phyloP scores from a whole-genome alignment of 1,140 invertebrate genomes.

The Heliothis virescens region DNA sequence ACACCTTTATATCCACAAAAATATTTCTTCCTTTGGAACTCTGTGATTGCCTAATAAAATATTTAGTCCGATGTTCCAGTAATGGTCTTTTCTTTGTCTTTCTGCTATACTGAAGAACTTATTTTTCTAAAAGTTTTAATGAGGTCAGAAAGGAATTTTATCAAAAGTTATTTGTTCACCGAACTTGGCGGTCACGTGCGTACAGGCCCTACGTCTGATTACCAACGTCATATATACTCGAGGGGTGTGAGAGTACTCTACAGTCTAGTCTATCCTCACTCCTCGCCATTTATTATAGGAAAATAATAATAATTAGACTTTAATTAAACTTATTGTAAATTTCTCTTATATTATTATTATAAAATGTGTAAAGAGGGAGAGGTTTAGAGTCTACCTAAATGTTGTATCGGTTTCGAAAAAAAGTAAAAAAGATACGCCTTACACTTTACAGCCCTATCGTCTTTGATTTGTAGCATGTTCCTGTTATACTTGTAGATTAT shows the following conservation, averaged over 20 bases:
- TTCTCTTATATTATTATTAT: conserved; percentile 35
- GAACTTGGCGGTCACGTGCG: not conserved
- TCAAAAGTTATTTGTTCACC: not conserved
- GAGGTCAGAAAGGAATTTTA: conserved; percentile 3
- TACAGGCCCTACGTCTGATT: not conserved
- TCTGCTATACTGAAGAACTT: conserved; percentile 25
- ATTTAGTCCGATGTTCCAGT: conserved; percentile 17
- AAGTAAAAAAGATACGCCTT: no score
- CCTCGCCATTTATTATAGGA: no score
- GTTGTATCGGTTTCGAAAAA: conserved; percentile 20
- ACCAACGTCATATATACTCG: not conserved
- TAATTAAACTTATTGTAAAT: conserved; percentile 39
- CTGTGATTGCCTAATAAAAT: conserved; percentile 34
- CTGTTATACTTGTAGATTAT: no score
- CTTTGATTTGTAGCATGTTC: no score
- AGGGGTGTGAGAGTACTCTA: not conserved
- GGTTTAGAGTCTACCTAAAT: conserved; percentile 54
- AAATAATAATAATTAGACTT: conserved; percentile 10
- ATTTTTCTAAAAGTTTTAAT: conserved; percentile 46
- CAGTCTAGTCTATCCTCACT: no score
- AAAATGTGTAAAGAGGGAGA: conserved; percentile 54
- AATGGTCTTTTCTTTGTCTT: conserved; percentile 36
- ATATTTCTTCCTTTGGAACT: conserved; percentile 12
- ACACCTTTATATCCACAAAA: conserved; percentile 19
- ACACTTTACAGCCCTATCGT: no score